Percentiles rank a stretch among this genome's conserved stretches.
Evolutionary conservation across 2,113 vertebrate genomes (phyloP).

Genomic region (Chaetops frenatus): DNA sequence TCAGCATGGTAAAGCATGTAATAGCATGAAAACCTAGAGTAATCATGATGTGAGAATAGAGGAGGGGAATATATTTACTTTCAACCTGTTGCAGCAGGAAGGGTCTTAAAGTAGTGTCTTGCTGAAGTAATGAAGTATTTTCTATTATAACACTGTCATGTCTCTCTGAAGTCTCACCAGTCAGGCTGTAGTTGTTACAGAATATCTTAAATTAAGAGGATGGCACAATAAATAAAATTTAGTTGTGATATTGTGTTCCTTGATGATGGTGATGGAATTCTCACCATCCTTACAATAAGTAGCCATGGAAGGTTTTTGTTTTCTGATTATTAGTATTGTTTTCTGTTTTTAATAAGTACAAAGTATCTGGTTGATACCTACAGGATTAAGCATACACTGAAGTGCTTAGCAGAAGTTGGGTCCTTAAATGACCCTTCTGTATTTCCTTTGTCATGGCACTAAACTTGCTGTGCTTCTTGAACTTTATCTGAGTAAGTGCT

Average conservation of each 20-base stretch:
- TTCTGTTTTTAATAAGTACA: neutral
- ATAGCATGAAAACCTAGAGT: neutral
- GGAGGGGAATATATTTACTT: neutral
- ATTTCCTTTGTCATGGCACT: conserved; percentile 44
- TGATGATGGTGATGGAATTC: neutral
- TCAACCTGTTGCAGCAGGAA: neutral
- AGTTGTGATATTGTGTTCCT: neutral
- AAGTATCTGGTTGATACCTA: neutral
- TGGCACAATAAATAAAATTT: neutral
- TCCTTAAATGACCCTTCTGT: conserved; percentile 39
- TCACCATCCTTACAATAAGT: neutral
- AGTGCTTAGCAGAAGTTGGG: neutral
- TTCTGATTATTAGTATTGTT: neutral
- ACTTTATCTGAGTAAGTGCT: conserved; percentile 53
- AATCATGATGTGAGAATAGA: neutral
- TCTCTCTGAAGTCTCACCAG: neutral
- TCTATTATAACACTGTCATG: neutral
- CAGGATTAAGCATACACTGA: neutral
- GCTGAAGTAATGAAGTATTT: neutral
- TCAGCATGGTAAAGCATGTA: neutral
- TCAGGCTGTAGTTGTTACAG: neutral
- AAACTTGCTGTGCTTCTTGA: conserved; percentile 44
- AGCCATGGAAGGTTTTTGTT: neutral
- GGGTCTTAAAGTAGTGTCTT: neutral
- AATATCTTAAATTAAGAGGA: neutral